phyloP scores from a whole-genome alignment of 2,113 vertebrate genomes.

The Grantiella picta region DNA sequence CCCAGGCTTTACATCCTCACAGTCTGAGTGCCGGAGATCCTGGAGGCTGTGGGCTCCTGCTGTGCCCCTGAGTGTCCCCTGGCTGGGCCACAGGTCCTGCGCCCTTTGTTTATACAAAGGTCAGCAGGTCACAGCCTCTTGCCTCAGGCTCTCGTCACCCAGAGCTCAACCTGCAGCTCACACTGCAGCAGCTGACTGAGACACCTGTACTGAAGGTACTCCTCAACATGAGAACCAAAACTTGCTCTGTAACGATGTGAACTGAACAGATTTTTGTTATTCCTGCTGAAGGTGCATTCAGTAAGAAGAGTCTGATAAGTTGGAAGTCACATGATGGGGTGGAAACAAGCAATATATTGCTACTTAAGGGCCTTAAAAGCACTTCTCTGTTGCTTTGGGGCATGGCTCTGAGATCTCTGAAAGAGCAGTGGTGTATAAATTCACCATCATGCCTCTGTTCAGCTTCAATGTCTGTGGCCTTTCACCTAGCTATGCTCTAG shows the following conservation, averaged over 20 bases:
- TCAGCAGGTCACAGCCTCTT: rapidly evolving
- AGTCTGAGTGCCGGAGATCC: rapidly evolving
- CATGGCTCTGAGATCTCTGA: background rate
- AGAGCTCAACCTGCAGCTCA: background rate
- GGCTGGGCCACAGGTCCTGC: too few relatives aligned
- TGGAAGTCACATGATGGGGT: background rate
- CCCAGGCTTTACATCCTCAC: background rate
- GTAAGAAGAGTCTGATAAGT: background rate
- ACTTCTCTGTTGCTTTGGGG: background rate
- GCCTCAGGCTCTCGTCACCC: rapidly evolving
- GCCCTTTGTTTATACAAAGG: background rate
- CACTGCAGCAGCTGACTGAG: background rate
- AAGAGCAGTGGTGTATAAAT: background rate
- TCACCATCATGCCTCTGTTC: background rate
- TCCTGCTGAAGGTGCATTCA: background rate
- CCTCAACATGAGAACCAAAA: background rate
- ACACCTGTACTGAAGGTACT: background rate
- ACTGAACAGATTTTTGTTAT: background rate
- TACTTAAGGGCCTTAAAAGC: background rate
- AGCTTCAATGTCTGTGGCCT: background rate
- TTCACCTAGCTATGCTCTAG: background rate
- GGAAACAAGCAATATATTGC: background rate
- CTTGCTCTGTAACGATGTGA: background rate
- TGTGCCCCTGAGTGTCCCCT: background rate
- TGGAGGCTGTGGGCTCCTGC: background rate